Evolutionary conservation across 2,797 vertebrate species (phyloP).

Genomic region (Halcyon badia): DNA sequence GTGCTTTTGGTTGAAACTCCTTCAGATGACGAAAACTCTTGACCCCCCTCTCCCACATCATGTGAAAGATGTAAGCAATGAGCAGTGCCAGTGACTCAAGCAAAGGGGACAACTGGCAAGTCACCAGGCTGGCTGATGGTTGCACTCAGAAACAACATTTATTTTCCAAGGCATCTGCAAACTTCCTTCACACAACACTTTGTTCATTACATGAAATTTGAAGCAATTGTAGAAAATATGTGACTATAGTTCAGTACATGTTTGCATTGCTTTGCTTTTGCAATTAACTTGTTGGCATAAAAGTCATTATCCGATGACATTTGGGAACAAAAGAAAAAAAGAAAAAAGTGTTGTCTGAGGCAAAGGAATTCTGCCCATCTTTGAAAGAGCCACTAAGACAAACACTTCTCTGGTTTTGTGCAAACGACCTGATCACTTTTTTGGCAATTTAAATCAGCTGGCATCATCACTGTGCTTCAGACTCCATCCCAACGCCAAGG

Average conservation of each 20-base stretch:
- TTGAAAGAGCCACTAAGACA: slow-evolving; percentile 70
- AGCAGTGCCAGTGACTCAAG: neutral
- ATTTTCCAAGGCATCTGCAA: slow-evolving; percentile 14
- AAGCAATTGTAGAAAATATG: slow-evolving; percentile 50
- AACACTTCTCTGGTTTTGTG: slow-evolving; percentile 61
- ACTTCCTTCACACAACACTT: neutral
- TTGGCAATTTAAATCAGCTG: slow-evolving; percentile 63
- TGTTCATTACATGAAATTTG: slow-evolving; percentile 65
- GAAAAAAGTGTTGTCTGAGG: slow-evolving; percentile 27
- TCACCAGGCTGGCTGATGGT: neutral
- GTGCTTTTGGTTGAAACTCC: neutral
- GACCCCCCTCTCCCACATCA: neutral
- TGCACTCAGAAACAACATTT: neutral
- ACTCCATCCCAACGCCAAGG: neutral
- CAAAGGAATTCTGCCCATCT: slow-evolving; percentile 54
- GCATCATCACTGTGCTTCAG: slow-evolving; percentile 17
- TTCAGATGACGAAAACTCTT: accelerated
- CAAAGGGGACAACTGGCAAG: neutral
- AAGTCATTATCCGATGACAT: slow-evolving; percentile 72
- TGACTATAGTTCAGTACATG: slow-evolving; percentile 38
- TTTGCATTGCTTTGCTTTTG: slow-evolving; percentile 75
- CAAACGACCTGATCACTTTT: slow-evolving; percentile 49
- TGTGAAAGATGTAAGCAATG: neutral
- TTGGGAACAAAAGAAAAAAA: slow-evolving; percentile 60
- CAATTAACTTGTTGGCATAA: slow-evolving; percentile 81